Evolutionary conservation across 2,797 vertebrate genomes (phyloP), one percentile per base, ranked within the genome.

Genomic region (Catharus ustulatus): DNA sequence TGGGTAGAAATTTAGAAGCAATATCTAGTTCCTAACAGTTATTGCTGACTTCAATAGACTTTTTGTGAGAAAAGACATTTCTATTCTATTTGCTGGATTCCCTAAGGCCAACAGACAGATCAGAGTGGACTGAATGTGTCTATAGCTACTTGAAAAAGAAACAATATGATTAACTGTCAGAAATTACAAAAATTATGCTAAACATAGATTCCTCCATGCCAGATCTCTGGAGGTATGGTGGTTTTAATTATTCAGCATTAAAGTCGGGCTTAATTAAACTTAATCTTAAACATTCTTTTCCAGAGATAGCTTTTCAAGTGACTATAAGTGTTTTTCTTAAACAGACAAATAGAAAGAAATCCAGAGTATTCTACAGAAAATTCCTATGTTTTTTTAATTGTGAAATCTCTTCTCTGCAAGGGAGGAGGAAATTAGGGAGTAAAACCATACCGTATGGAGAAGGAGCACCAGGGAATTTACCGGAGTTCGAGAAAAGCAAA

Each of bases 201-300:
- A 92, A 69, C 2, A 3, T 82, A n/a, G 30, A 59, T 76, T 84
- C 38, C 32, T 91, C 46, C 46, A 51, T 26, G 17, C 5, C n/a
- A 90, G 49, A 27, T 18, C 51, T 92, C 59, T 81, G 40, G 30
- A 85, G 13, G 45, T 57, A 71, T 1, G 2, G 18, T 66, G 38
- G 29, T 61, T 94, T 82, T 61, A 93, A 84, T 91, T 78, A 94
- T 62, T 89, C 21, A 84, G 9, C 55, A 79, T 75, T 82, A 68
- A 88, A 90, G 19, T 61, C 7, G 18, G n/a, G 45, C 14, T 89
- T 78, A 86, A 77, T 89, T 78, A 69, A 67, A 52, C 46, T 75
- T 68, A 80, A 43, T 72, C 66, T 94, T 75, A 86, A 67, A 52
- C 38, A 63, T 71, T 57, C 13, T 80, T 27, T 78, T 79, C 12